Conservation (phyloP, 2,113 vertebrate genomes). For the Mungos mungo region DNA sequence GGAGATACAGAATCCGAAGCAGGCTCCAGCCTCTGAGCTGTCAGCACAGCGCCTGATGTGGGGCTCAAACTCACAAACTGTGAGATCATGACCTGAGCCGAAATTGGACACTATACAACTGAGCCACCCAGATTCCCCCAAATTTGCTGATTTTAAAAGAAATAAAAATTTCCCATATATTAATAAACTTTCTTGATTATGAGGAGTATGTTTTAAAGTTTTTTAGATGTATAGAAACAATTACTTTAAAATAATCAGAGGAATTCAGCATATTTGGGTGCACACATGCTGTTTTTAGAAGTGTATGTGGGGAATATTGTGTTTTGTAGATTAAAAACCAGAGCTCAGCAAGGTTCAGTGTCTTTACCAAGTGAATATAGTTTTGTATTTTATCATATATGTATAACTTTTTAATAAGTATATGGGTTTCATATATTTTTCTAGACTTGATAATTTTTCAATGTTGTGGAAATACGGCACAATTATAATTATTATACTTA, state of each 20-base stretch:
- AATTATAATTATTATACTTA: not conserved
- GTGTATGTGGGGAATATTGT: not conserved
- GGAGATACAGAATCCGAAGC: too few relatives aligned
- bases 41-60: too few relatives aligned
- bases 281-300: not conserved
- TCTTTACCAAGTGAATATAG: constrained; percentile 2
- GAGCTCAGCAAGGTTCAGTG: not conserved
- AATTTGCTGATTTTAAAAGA: not conserved
- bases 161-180: not conserved
- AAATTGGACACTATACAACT: too few relatives aligned
- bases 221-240: constrained; percentile 23
- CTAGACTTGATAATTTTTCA: not conserved
- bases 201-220: not conserved
- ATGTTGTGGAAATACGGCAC: not conserved
- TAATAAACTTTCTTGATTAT: constrained; percentile 14
- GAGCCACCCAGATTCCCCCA: too few relatives aligned
- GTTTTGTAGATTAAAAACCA: constrained; percentile 25
- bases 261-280: not conserved
- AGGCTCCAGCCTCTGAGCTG: too few relatives aligned
- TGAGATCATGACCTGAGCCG: too few relatives aligned
- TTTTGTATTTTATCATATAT: not conserved
- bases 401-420: not conserved
- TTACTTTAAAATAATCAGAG: constrained; percentile 41
- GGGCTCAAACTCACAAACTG: too few relatives aligned
- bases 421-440: constrained; percentile 33